Conservation (phyloP, 2,888 invertebrate genomes). For the Noctua comes region DNA sequence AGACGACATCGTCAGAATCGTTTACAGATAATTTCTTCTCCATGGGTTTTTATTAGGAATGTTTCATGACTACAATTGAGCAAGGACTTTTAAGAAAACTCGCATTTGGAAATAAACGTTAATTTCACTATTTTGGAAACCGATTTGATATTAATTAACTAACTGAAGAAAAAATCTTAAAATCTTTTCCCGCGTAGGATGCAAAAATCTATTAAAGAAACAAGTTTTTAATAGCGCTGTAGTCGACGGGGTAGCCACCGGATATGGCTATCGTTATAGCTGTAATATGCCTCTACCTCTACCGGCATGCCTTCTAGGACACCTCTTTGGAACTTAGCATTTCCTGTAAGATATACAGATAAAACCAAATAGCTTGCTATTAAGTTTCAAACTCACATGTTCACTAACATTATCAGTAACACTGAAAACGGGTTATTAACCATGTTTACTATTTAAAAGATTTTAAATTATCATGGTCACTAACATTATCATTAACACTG, state of each 20-base stretch:
- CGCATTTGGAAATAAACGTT: not conserved
- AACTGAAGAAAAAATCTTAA: not conserved
- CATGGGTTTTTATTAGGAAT: slow-evolving; percentile 34
- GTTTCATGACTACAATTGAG: slow-evolving; percentile 4
- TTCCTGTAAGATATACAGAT: slow-evolving; percentile 30
- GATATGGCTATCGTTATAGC: slow-evolving; percentile 60
- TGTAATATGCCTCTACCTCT: slow-evolving; percentile 48
- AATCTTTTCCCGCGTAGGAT: slow-evolving; percentile 23
- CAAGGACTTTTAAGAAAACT: not conserved
- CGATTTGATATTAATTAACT: slow-evolving; percentile 13
- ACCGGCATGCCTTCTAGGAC: slow-evolving; percentile 46
- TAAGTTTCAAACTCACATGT: not conserved
- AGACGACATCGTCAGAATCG: slow-evolving; percentile 60
- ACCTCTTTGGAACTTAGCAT: slow-evolving; percentile 31
- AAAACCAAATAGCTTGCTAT: slow-evolving; percentile 5
- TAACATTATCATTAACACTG: too few species aligned
- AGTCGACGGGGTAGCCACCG: slow-evolving; percentile 52
- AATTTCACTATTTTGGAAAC: not conserved
- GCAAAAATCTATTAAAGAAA: slow-evolving; percentile 51
- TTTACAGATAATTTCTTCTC: slow-evolving; percentile 62
- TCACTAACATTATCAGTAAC: too few species aligned
- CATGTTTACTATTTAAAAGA: too few species aligned
- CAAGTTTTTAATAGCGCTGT: slow-evolving; percentile 52
- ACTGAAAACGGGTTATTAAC: too few species aligned
- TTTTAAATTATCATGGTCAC: too few species aligned